These are phyloP conservation scores for Hypsibius dujardini DNA, from an alignment of 1,140 invertebrate genomes.

Conservation along the genomic window DNA sequence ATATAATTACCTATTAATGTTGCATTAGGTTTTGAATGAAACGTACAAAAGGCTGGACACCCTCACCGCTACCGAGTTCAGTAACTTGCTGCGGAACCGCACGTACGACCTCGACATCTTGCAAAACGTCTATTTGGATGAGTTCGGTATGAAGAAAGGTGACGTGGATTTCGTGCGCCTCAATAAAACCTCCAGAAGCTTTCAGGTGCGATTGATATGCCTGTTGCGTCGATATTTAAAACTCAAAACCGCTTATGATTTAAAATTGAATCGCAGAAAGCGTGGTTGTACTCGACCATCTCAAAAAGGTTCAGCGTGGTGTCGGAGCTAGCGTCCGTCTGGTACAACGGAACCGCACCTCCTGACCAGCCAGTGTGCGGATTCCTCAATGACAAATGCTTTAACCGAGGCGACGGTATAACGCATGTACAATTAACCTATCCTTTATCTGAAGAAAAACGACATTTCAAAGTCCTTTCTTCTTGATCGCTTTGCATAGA, in stretches of 20 bases:
- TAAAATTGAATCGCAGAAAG: slow-evolving; percentile 9
- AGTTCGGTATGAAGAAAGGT: not conserved
- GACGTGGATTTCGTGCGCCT: not conserved
- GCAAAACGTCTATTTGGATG: not conserved
- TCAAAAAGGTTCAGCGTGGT: not conserved
- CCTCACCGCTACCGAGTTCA: not conserved
- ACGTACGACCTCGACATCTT: not conserved
- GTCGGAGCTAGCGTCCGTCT: not conserved
- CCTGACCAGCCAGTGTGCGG: not conserved
- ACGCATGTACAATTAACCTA: too few relatives aligned
- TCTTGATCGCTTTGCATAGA: too few relatives aligned
- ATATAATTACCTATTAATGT: too few relatives aligned
- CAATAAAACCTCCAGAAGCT: not conserved
- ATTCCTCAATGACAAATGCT: too few relatives aligned
- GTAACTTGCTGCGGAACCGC: not conserved
- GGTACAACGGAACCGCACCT: not conserved
- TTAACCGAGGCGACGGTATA: too few relatives aligned
- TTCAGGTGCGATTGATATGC: not conserved
- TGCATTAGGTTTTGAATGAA: slow-evolving; percentile 2
- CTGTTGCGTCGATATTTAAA: too few relatives aligned
- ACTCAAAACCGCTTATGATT: too few relatives aligned
- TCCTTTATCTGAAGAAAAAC: too few relatives aligned
- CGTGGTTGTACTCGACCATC: not conserved
- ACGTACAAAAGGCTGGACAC: not conserved
- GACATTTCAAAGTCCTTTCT: too few relatives aligned